Base-by-base conservation (phyloP, 1,140 invertebrate species). In the Leptoteleia sp. region DNA sequence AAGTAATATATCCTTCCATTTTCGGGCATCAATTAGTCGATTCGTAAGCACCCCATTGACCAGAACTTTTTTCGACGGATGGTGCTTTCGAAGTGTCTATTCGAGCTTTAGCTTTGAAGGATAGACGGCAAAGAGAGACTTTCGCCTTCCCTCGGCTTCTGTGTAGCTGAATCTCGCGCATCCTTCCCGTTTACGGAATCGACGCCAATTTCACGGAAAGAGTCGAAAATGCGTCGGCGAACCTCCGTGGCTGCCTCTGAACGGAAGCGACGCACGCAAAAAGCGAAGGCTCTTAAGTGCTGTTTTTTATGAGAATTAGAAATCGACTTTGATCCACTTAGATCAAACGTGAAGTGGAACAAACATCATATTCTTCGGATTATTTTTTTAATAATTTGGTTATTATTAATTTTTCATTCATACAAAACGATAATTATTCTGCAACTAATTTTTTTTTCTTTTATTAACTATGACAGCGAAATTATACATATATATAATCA, bases 21-120 rank as follows among this genome's bases (percentile, higher is more conserved):
- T 61, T 62, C 70, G 75, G 73, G 70, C 75, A 78, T 71, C 70
- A 61, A 78, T 71, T 81, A 62, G 59, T 65, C 76, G 65, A 79
- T 75, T 75, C 75, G 70, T 81, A 75, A 78, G 79, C 67, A 78
- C 75, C 75, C 75, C 43, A 81, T 78, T 81, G 75, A 75, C 79
- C 79, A 78, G 71, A 78, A 81, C 64, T 81, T 81, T 80, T 78
- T 77, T 78, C 70, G 59, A 70, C 70, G 75, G 59, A 71, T 33
- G 70, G 15, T 68, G 79, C 75, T 75, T 78, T 75, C 73, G 59
- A 64, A 78, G 79, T 81, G 70, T 78, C 79, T 75, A 72, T 78
- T 75, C 70, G 79, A 68, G 71, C 59, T 78, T 75, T 81, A 47
- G 67, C 79, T 81, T 81, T 81, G 79, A 81, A 75, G 70, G 47